Evolutionary conservation across 2,797 vertebrate genomes (phyloP).

Genomic region (Enteromius treurensis): DNA sequence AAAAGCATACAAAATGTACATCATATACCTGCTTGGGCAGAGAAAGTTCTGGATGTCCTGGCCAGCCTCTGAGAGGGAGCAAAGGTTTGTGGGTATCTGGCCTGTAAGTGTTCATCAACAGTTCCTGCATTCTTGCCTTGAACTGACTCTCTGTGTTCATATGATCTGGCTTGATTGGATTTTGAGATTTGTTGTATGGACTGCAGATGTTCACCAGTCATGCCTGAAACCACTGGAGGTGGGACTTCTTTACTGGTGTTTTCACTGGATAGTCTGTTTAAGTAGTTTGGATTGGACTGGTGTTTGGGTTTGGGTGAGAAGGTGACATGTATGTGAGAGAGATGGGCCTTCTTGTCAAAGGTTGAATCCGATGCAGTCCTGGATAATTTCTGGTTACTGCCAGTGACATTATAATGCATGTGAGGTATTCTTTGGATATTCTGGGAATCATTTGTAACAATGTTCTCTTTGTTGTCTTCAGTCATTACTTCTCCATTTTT

Average conservation of each 20-base stretch:
- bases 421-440: constrained; percentile 23
- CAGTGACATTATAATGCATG: not conserved
- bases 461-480: constrained; percentile 18
- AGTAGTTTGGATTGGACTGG: not conserved
- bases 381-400: constrained; percentile 36
- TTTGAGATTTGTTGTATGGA: not conserved
- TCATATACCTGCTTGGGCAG: constrained; percentile 31
- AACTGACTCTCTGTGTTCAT: constrained; percentile 45
- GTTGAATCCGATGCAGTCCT: not conserved
- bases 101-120: constrained; percentile 69
- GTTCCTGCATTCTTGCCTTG: constrained; percentile 26
- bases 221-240: constrained; percentile 54
- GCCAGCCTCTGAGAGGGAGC: constrained; percentile 34
- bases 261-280: constrained; percentile 24
- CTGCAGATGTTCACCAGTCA: constrained; percentile 63
- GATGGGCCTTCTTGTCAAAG: constrained; percentile 65
- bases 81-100: constrained; percentile 50
- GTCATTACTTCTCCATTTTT: not conserved
- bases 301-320: constrained; percentile 73
- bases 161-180: constrained; percentile 62
- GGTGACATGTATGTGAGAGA: constrained; percentile 81
- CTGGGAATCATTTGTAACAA: constrained; percentile 3
- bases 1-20: constrained; percentile 4
- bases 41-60: constrained; percentile 29
- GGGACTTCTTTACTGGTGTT: constrained; percentile 43